These are phyloP conservation scores for Zelostemma sp. DNA, from an alignment of 1,140 invertebrate genomes.

Conservation along the genomic window DNA sequence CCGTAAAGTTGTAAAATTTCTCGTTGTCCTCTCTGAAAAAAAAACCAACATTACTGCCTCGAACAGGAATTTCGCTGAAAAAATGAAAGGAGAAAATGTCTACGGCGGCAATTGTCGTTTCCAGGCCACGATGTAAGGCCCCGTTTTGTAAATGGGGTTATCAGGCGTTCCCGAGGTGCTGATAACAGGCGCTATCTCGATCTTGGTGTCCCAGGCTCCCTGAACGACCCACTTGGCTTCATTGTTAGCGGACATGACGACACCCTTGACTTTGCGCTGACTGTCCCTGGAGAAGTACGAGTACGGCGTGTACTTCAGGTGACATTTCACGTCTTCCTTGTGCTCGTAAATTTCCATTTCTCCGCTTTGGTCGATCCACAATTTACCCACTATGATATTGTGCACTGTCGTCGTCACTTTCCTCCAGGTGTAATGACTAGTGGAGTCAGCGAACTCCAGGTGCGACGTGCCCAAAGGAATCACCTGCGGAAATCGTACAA, in stretches of 20 bases:
- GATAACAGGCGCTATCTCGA: slow-evolving; percentile 93
- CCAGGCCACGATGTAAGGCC: slow-evolving; percentile 88
- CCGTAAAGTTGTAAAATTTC: slow-evolving; percentile 94
- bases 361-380: slow-evolving; percentile 99
- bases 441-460: slow-evolving; percentile 79
- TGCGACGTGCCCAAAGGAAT: slow-evolving; percentile 92
- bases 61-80: not conserved
- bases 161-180: slow-evolving; percentile 78
- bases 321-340: slow-evolving; percentile 90
- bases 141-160: slow-evolving; percentile 94
- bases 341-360: slow-evolving; percentile 98
- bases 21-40: slow-evolving; percentile 77
- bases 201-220: slow-evolving; percentile 95
- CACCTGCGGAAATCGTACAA: slow-evolving; percentile 70
- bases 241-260: slow-evolving; percentile 78
- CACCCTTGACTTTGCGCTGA: slow-evolving; percentile 89
- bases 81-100: slow-evolving; percentile 8
- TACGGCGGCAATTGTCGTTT: slow-evolving; percentile 81
- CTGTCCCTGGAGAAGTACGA: slow-evolving; percentile 97
- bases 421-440: slow-evolving; percentile 96
- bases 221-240: slow-evolving; percentile 86
- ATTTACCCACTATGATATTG: slow-evolving; percentile 99
- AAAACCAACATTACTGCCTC: too few species aligned
- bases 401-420: slow-evolving; percentile 99
- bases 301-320: slow-evolving; percentile 96